Base-by-base conservation (phyloP, 2,888 invertebrate genomes). In the Fragum whitleyi region DNA sequence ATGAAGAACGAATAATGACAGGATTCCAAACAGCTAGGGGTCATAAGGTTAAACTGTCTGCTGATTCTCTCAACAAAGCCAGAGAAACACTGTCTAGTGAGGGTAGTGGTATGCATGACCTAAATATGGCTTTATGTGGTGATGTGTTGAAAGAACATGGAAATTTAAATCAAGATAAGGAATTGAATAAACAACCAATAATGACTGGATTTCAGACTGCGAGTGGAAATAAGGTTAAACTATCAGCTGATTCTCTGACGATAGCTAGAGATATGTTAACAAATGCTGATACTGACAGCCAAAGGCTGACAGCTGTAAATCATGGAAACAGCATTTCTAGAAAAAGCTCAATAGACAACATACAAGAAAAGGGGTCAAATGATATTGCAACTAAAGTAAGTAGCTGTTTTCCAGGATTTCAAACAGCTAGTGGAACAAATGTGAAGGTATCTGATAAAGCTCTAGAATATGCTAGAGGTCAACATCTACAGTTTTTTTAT, bases 21-120 rank as follows among this genome's bases (percentile, higher is more conserved):
- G 57, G 57, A 23, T 78, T 74, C 28, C 36, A 59, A 59, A 78
- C 78, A 36, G 73, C 78, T 69, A 11, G 19, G 5, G 77, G 73
- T 16, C 42, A 21, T 14, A 65, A 42, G 23, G 72, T 77, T 2
- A n/a, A 28, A 57, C 19, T 29, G 14, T 57, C 57, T 7, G 57
- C 3, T 23, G 26, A 57, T 57, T 11, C 57, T 14, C n/a, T 57
- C 11, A n/a, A 57, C 2, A 23, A n/a, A 23, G 57, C 57, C 1
- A 57, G 26, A 23, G 51, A 51, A 51, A n/a, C 51, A 5, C 51
- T 51, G 6, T 51, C 51, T n/a, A n/a, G 16, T 51, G 19, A 7
- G 5, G 16, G 14, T 51, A 21, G 14, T n/a, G 51, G 14, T 5
- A 51, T 5, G 14, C 21, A 21, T 51, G 51, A 14, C 16, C 16